Evolutionary conservation across 2,797 vertebrate species (phyloP).

Genomic region (Gymnocypris eckloni): DNA sequence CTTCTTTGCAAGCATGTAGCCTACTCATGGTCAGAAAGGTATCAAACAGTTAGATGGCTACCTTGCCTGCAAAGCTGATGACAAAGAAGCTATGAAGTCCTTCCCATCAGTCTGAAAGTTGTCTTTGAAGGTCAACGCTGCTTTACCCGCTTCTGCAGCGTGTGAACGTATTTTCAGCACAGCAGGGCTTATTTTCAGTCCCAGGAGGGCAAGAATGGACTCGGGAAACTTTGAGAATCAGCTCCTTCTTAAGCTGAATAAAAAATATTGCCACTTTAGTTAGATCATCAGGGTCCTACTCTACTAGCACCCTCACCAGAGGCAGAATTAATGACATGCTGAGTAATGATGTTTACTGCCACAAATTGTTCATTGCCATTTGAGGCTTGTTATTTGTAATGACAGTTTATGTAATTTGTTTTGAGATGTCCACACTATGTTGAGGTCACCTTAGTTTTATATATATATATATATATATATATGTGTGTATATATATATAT

Average conservation of each 20-base stretch:
- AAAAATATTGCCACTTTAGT: constrained; percentile 1
- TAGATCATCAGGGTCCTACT: constrained; percentile 5
- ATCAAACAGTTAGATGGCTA: constrained; percentile 39
- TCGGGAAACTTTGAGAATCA: too few relatives aligned
- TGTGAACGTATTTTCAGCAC: constrained; percentile 34
- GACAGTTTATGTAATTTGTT: too few relatives aligned
- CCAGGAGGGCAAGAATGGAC: too few relatives aligned
- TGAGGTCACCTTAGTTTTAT: too few relatives aligned
- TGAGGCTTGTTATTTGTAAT: too few relatives aligned
- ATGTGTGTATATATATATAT: too few relatives aligned
- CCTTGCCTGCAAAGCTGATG: constrained; percentile 28
- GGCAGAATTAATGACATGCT: too few relatives aligned
- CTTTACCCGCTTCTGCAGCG: constrained; percentile 17
- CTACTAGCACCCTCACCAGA: neutral
- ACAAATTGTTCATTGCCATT: too few relatives aligned
- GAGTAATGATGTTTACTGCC: too few relatives aligned
- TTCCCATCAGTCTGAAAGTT: constrained; percentile 33
- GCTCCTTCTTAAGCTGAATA: too few relatives aligned
- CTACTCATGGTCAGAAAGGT: constrained; percentile 30
- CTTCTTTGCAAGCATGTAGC: constrained; percentile 39
- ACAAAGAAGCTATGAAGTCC: constrained; percentile 36
- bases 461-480: too few relatives aligned
- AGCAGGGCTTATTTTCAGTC: neutral
- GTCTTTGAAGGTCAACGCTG: constrained; percentile 40
- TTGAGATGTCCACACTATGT: too few relatives aligned